Base-by-base conservation (phyloP, 2,888 invertebrate species). In the Acholoe squamosa region DNA sequence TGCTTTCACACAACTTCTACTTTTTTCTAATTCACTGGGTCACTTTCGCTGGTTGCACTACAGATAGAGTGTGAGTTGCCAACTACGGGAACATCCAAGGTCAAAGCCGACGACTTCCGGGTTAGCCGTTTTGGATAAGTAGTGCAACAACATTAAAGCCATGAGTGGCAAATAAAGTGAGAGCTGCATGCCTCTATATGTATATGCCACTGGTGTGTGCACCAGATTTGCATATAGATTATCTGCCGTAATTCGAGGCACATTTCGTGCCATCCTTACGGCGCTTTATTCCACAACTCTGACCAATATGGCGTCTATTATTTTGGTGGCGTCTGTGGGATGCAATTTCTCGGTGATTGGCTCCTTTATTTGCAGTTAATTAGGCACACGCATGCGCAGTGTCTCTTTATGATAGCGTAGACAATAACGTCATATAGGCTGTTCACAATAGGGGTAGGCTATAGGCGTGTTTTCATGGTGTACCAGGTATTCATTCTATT, bases 211-310 rank as follows among this genome's bases (percentile, higher is more conserved):
- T 31, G 16, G 31, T 76, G 31, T 76, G 16, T 31, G 76, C 31
- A 31, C 28, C 25, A n/a, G 76, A 76, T 76, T 76, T 76, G 25
- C 76, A 76, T 76, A 76, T 76, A 76, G 76, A 76, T 76, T 76
- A 31, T 28, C 76, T 16, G 31, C 25, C 16, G 76, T 76, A 76
- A 76, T 76, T 76, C 31, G 76, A 76, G 31, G 76, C 25, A 76
- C 31, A 76, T 76, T 19, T 76, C 14, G 28, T 25, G 25, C 31
- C 25, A 7, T 76, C 76, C 76, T 31, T 19, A 19, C 22, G 61
- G 61, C 61, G 61, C 61, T 61, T 61, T 61, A 61, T 61, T 61
- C 61, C 61, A 19, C 22, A 19, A 61, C 61, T n/a, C 61, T n/a
- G 61, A 61, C 61, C 61, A 76, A 76, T 25, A 76, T 31, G 76